A percentile compares a stretch with the other conserved stretches of the same genome.
phyloP scores from a whole-genome alignment of 2,113 vertebrate genomes.

The Heterotilapia buettikoferi region DNA sequence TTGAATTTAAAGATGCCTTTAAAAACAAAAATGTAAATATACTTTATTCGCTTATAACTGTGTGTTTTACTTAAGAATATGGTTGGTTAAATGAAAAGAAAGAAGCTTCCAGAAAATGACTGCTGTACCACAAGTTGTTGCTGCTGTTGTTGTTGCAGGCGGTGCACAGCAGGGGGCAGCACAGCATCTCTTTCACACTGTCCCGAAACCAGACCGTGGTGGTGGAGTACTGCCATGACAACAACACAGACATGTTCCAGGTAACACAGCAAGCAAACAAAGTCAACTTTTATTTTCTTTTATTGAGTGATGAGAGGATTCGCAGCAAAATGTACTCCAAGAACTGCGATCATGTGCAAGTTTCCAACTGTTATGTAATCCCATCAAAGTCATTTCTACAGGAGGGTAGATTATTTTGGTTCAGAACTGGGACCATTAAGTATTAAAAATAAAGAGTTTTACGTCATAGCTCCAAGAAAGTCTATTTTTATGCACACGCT shows the following conservation, averaged over 20 bases:
- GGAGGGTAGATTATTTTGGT: conserved; percentile 6
- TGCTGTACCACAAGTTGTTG: neutral
- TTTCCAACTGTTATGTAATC: neutral
- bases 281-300: neutral
- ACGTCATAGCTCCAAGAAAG: neutral
- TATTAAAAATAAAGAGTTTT: neutral
- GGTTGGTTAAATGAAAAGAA: neutral
- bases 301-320: neutral
- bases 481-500: conserved; percentile 20
- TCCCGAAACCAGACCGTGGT: conserved; percentile 96
- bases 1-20: neutral
- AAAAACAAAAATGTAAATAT: neutral
- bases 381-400: neutral
- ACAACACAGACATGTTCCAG: conserved; percentile 98
- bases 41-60: neutral
- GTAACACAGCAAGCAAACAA: conserved; percentile 61
- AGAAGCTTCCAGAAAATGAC: neutral
- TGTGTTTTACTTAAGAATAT: neutral
- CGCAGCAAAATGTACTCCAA: neutral
- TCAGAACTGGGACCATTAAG: neutral
- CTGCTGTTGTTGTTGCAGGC: conserved; percentile 74
- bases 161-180: conserved; percentile 92
- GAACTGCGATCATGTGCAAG: neutral
- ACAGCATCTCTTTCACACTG: conserved; percentile 94
- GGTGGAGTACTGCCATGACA: conserved; percentile 95